These are phyloP conservation scores for Aricia artaxerxes DNA, from an alignment of 2,888 invertebrate species.

Conservation along the genomic window DNA sequence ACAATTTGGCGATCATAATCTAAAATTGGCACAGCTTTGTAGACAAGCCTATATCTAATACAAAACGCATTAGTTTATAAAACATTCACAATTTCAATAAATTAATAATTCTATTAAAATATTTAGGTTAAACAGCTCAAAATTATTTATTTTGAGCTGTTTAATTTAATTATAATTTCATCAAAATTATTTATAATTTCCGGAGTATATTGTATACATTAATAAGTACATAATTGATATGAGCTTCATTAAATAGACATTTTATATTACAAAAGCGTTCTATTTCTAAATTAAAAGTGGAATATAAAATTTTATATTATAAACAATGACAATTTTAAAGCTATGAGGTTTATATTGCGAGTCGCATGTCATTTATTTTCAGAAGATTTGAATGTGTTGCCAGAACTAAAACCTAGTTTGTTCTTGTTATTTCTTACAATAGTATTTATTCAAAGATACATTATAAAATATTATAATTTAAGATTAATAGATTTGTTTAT, in stretches of 20 bases:
- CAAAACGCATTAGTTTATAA: conserved; percentile 47
- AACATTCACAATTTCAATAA: conserved; percentile 47
- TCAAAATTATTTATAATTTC: no score
- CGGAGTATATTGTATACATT: conserved; percentile 33
- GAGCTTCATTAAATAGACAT: conserved; percentile 53
- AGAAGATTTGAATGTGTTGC: not conserved
- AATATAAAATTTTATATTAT: conserved; percentile 55
- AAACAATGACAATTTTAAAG: conserved; percentile 69
- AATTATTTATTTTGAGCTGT: no score
- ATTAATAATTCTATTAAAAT: conserved; percentile 45
- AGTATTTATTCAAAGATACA: not conserved
- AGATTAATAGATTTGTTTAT: not conserved
- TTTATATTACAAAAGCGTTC: conserved; percentile 54
- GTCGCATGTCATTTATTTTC: not conserved
- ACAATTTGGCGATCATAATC: conserved; percentile 58
- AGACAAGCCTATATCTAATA: conserved; percentile 41
- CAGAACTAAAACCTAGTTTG: not conserved
- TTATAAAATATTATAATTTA: not conserved
- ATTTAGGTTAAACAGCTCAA: conserved; percentile 43
- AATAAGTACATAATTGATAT: conserved; percentile 48
- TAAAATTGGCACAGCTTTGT: conserved; percentile 63
- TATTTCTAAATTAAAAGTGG: conserved; percentile 55
- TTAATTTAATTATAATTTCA: no score
- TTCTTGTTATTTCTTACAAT: not conserved
- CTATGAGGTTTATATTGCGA: conserved; percentile 45